Base-by-base conservation (phyloP, 92 coral and sea anemone genomes). In the Actinernus sp. region DNA sequence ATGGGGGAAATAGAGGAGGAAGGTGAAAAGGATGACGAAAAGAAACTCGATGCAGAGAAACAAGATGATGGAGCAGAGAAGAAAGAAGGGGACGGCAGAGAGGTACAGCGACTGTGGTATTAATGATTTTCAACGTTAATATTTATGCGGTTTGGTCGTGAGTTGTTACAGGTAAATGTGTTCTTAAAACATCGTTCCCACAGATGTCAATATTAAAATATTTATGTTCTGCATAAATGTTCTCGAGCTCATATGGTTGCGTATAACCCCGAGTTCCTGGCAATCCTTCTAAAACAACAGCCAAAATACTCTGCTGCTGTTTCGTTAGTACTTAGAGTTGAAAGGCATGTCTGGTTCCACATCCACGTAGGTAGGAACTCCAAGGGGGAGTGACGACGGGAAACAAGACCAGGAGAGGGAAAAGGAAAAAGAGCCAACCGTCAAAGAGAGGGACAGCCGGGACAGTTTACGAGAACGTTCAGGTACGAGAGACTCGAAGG, bases 1-100 rank as follows among this genome's bases (percentile, higher is more conserved):
- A 87, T 94, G 97, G 96, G 95, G 27, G 98, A 87, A 71, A 94
- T 94, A 44, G 61, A 63, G 5, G 98, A 94, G 59, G 98, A 93
- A 63, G 97, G 88, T 3, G 91, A 84, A 59, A 83, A 81, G 63
- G 88, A 47, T 37, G 91, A 77, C n/a, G 92, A 62, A 29, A 69
- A 73, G 68, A 71, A 57, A 26, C 79, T 58, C 26, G 82, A 62
- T n/a, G 73, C 36, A 16, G 92, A 77, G 26, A 68, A 47, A 8
- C 55, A 47, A 17, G 88, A 78, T 41, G 41, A 36, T 36, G 82
- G 60, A 41, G 61, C 47, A 16, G 67, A 78, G 32, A 88, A 48
- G 56, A 88, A 67, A 45, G 88, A 89, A 16, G 76, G 73, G 13
- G 90, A 71, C 8, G 63, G 44, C 31, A 81, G 78, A 49, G 95